A percentile compares a stretch with the other conserved stretches of the same genome.
phyloP scores from a whole-genome alignment of 2,797 vertebrate genomes.

The Sylvilagus floridanus region DNA sequence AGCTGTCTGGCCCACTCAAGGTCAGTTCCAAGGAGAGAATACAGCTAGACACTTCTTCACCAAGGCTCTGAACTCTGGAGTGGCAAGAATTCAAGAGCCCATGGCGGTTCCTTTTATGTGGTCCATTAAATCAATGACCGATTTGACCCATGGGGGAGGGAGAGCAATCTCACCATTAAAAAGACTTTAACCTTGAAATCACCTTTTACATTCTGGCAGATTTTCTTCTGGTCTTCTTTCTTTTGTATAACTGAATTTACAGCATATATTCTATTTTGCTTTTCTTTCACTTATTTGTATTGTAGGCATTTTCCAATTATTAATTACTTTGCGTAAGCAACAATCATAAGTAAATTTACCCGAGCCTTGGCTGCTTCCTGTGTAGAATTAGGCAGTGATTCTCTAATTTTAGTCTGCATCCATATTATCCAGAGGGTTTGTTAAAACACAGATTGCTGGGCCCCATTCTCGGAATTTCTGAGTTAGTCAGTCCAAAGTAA shows the following conservation, averaged over 20 bases:
- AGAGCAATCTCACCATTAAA: neutral
- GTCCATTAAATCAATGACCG: neutral
- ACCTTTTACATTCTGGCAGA: neutral
- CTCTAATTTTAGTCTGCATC: neutral
- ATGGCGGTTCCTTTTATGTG: neutral
- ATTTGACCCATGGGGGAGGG: neutral
- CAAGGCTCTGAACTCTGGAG: neutral
- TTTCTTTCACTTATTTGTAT: neutral
- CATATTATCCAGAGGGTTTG: neutral
- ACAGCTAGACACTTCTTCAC: neutral
- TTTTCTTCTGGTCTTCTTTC: conserved; percentile 30
- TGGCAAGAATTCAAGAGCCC: neutral
- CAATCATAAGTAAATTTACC: neutral
- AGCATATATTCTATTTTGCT: neutral
- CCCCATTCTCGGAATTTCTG: conserved; percentile 1
- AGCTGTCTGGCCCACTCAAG: neutral
- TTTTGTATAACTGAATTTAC: conserved; percentile 31
- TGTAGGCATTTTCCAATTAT: neutral
- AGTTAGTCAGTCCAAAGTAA: neutral
- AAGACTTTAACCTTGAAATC: neutral
- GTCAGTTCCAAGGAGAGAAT: neutral
- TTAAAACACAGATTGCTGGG: neutral
- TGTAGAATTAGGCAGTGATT: neutral
- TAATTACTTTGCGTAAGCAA: neutral
- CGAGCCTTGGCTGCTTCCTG: neutral